Evolutionary conservation across 2,113 vertebrate genomes (phyloP).

Genomic region (Hippocampus mohnikei): DNA sequence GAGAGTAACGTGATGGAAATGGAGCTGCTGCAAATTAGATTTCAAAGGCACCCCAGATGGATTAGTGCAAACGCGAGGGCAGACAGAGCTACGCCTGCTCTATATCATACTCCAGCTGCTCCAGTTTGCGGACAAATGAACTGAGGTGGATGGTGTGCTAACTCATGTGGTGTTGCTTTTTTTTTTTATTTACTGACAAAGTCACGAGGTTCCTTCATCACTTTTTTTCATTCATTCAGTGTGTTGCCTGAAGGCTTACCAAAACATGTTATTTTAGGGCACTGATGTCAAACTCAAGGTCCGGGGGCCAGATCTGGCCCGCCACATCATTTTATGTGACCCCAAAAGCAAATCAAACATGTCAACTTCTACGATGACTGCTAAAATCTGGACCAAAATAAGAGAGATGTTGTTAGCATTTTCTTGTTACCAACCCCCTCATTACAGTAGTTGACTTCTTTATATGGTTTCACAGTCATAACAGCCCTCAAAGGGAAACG

Average conservation of each 20-base stretch:
- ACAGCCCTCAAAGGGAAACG: too few species aligned
- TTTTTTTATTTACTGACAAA: constrained; percentile 11
- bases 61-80: constrained; percentile 27
- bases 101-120: constrained; percentile 14
- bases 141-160: constrained; percentile 27
- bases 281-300: too few species aligned
- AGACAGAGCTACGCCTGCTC: constrained; percentile 21
- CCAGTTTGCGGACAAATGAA: constrained; percentile 10
- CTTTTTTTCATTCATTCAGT: not conserved
- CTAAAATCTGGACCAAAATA: too few species aligned
- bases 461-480: too few species aligned
- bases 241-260: not conserved
- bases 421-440: too few species aligned
- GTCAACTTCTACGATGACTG: too few species aligned
- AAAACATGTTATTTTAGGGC: not conserved
- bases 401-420: too few species aligned
- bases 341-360: too few species aligned
- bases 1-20: constrained; percentile 41
- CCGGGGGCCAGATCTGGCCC: too few species aligned
- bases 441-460: too few species aligned
- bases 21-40: constrained; percentile 42
- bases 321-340: too few species aligned
- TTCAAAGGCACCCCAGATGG: constrained; percentile 43
- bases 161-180: constrained; percentile 13
- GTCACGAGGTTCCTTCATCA: not conserved